Evolutionary conservation across 2,113 vertebrate genomes (phyloP).

Genomic region (Corydoras sp.): DNA sequence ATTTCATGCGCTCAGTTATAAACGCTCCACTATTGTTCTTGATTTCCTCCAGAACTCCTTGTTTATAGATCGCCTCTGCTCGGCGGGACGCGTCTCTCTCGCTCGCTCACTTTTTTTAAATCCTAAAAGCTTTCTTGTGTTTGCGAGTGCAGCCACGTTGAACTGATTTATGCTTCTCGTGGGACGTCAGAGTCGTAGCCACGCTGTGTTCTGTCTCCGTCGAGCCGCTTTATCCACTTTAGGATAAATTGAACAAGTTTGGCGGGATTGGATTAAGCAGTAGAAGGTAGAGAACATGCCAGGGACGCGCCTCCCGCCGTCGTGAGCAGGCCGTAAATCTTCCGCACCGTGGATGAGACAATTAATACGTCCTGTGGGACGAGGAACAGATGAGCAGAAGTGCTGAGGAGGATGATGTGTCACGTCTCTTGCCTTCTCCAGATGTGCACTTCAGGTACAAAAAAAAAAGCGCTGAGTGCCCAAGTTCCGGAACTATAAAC

Average conservation of each 20-base stretch:
- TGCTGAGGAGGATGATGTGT: constrained; percentile 29
- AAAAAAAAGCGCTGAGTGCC: neutral
- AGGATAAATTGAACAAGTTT: constrained; percentile 5
- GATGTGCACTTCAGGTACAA: neutral
- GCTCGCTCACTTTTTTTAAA: too few relatives aligned
- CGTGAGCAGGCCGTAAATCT: constrained; percentile 5
- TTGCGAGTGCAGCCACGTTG: constrained; percentile 28
- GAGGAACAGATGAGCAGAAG: constrained; percentile 25
- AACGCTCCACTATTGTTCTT: constrained; percentile 3
- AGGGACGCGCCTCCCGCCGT: neutral
- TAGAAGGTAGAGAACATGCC: neutral
- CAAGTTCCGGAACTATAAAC: neutral
- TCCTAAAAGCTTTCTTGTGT: constrained; percentile 42
- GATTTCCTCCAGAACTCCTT: constrained; percentile 24
- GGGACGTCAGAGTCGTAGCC: constrained; percentile 17
- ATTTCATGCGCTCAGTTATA: neutral
- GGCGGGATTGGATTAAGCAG: constrained; percentile 24
- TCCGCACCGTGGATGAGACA: constrained; percentile 24
- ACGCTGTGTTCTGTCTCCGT: constrained; percentile 4
- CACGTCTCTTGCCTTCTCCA: neutral
- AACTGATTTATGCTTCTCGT: constrained; percentile 39
- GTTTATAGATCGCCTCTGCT: constrained; percentile 23
- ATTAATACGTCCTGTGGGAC: constrained; percentile 36
- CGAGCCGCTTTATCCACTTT: constrained; percentile 13
- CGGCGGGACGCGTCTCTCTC: constrained; percentile 10